Conservation (phyloP, 2,113 vertebrate species). For the Heterocephalus glaber region DNA sequence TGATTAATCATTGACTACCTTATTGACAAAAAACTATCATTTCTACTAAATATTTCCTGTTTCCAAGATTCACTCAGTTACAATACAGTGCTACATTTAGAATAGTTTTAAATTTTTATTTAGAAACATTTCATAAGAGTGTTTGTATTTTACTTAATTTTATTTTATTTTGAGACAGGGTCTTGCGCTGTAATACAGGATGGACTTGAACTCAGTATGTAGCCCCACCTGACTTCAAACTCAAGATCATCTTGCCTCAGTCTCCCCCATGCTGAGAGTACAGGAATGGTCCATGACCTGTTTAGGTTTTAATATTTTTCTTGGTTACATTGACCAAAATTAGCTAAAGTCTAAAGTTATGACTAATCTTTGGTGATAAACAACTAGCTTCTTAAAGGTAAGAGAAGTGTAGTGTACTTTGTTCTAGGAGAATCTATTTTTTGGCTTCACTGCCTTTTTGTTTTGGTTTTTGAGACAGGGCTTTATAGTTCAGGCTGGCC, state of each 20-base stretch:
- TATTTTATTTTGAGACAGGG: background rate
- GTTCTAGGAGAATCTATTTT: background rate
- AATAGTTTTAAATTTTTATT: background rate
- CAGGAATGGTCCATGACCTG: background rate
- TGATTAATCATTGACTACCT: background rate
- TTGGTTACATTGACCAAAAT: slow-evolving; percentile 12
- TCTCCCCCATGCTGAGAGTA: background rate
- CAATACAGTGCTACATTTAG: background rate
- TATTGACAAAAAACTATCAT: background rate
- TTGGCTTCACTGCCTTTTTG: background rate
- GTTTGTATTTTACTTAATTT: background rate
- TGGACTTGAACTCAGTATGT: background rate
- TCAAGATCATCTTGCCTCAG: background rate
- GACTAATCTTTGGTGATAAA: background rate
- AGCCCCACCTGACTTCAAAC: background rate
- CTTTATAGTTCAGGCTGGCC: no score
- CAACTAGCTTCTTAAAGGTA: background rate
- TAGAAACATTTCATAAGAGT: background rate
- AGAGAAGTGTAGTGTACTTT: background rate
- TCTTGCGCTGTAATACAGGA: background rate
- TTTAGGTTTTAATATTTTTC: slow-evolving; percentile 23
- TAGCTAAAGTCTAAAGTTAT: background rate
- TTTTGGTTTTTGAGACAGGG: no score
- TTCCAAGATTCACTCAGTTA: background rate
- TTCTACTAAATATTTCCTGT: slow-evolving; percentile 30